These are phyloP conservation scores for Gila robusta DNA, from an alignment of 2,797 vertebrate species.

Conservation along the genomic window DNA sequence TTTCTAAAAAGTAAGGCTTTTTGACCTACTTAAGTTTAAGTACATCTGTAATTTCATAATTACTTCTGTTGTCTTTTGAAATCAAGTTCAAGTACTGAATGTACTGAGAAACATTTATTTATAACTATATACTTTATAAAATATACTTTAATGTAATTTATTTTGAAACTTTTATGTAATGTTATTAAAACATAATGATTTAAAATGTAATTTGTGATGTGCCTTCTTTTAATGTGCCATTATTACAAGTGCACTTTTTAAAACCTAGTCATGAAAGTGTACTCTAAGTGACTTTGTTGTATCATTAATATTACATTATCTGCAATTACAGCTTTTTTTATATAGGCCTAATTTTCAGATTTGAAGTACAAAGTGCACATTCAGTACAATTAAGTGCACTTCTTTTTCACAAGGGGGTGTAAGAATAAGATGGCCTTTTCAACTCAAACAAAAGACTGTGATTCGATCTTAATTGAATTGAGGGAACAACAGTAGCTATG, in stretches of 20 bases:
- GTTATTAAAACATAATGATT: background rate
- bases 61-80: background rate
- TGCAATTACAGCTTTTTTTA: background rate
- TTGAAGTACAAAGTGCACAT: background rate
- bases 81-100: background rate
- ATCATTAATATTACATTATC: background rate
- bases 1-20: background rate
- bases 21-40: background rate
- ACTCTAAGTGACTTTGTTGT: background rate
- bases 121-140: background rate
- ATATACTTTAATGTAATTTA: background rate
- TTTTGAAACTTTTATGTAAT: background rate
- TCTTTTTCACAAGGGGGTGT: constrained; percentile 26
- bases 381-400: background rate
- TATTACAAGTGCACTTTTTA: background rate
- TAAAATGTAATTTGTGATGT: background rate
- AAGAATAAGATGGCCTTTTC: constrained; percentile 53
- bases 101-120: background rate
- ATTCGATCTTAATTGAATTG: constrained; percentile 53
- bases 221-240: background rate
- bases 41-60: background rate
- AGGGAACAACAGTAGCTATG: constrained; percentile 2
- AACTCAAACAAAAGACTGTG: constrained; percentile 63
- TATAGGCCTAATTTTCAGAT: background rate
- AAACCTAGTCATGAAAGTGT: background rate